Percentiles rank a stretch among this genome's conserved stretches.
Evolutionary conservation across 2,888 invertebrate genomes (phyloP).

Genomic region (Timandra comae): DNA sequence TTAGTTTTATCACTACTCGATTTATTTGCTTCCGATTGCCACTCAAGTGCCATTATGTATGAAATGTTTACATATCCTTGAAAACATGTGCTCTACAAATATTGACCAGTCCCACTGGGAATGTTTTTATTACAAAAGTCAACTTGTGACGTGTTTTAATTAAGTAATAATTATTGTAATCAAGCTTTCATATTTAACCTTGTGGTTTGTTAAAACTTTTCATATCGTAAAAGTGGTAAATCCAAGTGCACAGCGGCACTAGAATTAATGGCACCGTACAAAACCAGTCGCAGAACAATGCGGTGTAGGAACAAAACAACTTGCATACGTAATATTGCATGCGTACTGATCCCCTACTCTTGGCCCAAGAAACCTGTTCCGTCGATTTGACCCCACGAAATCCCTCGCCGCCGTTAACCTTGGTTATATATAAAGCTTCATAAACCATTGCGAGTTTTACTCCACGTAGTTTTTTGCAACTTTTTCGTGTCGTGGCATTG

Average conservation of each 20-base stretch:
- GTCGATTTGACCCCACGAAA: slow-evolving; percentile 21
- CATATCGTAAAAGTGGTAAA: slow-evolving; percentile 7
- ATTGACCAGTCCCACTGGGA: slow-evolving; percentile 1
- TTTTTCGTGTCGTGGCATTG: slow-evolving; percentile 20
- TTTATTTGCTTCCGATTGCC: slow-evolving; percentile 1
- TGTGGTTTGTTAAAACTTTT: no score
- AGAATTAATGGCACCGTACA: slow-evolving; percentile 12
- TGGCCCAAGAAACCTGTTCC: slow-evolving; percentile 43
- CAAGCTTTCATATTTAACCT: slow-evolving; percentile 14
- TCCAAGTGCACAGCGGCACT: slow-evolving; percentile 10
- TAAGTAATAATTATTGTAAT: slow-evolving; percentile 12
- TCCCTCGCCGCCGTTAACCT: slow-evolving; percentile 24
- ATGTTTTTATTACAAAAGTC: no score
- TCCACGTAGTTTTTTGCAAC: slow-evolving; percentile 13
- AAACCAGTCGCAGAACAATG: slow-evolving; percentile 32
- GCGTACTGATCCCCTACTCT: slow-evolving; percentile 32
- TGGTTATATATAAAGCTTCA: slow-evolving; percentile 17
- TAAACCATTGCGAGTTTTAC: slow-evolving; percentile 18
- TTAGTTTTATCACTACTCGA: slow-evolving; percentile 1
- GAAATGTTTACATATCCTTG: slow-evolving; percentile 13
- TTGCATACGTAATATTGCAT: slow-evolving; percentile 32
- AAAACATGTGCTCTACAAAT: slow-evolving; percentile 7
- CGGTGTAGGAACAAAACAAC: slow-evolving; percentile 26
- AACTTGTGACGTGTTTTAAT: neutral
- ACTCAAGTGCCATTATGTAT: slow-evolving; percentile 6